Base-by-base conservation (phyloP, 2,888 invertebrate species). In the Latrodectus hesperus region DNA sequence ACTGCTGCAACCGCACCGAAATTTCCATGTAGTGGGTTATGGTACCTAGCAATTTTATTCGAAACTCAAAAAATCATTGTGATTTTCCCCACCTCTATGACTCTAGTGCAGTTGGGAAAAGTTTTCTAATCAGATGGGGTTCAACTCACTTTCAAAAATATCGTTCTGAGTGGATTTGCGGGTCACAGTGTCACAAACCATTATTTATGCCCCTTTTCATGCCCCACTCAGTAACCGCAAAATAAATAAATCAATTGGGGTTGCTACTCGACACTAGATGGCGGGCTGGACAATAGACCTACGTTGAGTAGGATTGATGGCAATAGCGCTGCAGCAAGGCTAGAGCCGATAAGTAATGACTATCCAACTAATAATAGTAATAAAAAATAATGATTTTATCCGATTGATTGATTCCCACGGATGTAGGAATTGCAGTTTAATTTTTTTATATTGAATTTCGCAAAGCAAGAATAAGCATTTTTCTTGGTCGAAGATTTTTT, bases 231-330 rank as follows among this genome's bases (percentile, higher is more conserved):
- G 65, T 51, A 55, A 74, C 83, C 83, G 51, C 64, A 76, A 76
- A 76, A 76, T 75, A 83, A 83, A 83, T 76, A 70, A 83, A 83
- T 83, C 76, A 83, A 67, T 74, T 82, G 74, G 55, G 74, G 65
- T 26, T 38, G 68, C 55, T 82, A 74, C 74, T 67, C 81, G 70
- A 17, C 83, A 83, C 83, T 70, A 83, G 76, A 76, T 76, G 76
- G 76, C 83, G 71, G 22, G 17, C 26, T 51, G 60, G 68, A 75
- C 74, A 82, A 82, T 70, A 17, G 70, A 65, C 65, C 65, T 51
- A 12, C 16, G 52, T 9, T 75, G 71, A 71, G 71, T 60, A 75
- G 78, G 70, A 83, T 83, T 75, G 60, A 75, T 75, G 82, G 70
- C 82, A 70, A 70, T 75, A 53, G 83, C 17, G 26, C 71, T 49